Evolutionary conservation across 2,888 invertebrate species (phyloP), one percentile per base, ranked within the genome.

Genomic region (Ischnus inquisitorius): DNA sequence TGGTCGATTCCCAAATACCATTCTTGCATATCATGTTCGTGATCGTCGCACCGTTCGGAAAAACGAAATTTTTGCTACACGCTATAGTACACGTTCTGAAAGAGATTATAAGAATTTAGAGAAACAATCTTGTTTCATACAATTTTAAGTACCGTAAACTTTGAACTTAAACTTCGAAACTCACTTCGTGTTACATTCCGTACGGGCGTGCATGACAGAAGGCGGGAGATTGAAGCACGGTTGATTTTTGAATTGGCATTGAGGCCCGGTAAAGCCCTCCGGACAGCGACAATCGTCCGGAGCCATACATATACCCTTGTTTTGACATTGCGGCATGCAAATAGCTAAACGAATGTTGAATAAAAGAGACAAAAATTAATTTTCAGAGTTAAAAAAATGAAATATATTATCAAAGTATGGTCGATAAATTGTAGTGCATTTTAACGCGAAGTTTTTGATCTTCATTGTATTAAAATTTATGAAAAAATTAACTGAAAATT

Each of bases 221-320:
- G 95, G 95, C 0, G 97, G 97, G 88, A 93, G 94, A 82, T 95
- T 95, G 14, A 96, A 93, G 89, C 97, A 97, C 0, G 96, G 96
- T 82, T 95, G 96, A 90, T 95, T 96, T 91, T 96, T 96, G 85
- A 95, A 95, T 94, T 97, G 96, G 90, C 98, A 98, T 88, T 95
- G 95, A 0, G 95, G 95, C 3, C 97, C 97, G 60, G 95, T 95
- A 93, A 94, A 97, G 90, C 96, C 96, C 67, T 95, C 95, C 0
- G 96, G 95, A 89, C 98, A 98, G 54, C 95, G 94, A 90, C 98
- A 98, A 0, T 95, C 94, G 91, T 97, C 96, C 0, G 97, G 96
- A 34, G 95, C 95, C 10, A 96, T 92, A 90, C 98, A 98, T 69
- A 97, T 96, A 0, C 98, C 98, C 75, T 95, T 96, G 93, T 98